A percentile compares a stretch with the other conserved stretches of the same genome.
Conservation (phyloP, 2,797 vertebrate species). For the Poeciliopsis gracilis region DNA sequence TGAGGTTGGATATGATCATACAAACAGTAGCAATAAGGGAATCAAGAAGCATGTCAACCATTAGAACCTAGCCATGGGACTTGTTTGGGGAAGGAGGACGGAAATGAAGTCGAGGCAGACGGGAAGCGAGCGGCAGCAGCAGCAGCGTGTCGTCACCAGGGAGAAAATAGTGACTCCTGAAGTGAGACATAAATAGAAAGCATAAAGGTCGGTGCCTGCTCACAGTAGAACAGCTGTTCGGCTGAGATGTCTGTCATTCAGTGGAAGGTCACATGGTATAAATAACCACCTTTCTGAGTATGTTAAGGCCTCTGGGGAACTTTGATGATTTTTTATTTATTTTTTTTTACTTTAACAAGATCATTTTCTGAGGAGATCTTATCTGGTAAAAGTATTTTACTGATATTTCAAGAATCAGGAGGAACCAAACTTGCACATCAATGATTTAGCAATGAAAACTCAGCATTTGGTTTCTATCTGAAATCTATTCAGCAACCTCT, state of each 20-base stretch:
- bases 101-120: slow-evolving; percentile 26
- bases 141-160: slow-evolving; percentile 14
- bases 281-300: slow-evolving; percentile 28
- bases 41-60: slow-evolving; percentile 40
- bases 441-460: background rate
- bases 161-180: slow-evolving; percentile 48
- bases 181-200: slow-evolving; percentile 78
- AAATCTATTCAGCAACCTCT: background rate
- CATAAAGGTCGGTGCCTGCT: slow-evolving; percentile 15
- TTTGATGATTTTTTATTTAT: background rate
- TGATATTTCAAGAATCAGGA: background rate
- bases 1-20: slow-evolving; percentile 34
- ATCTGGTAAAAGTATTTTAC: background rate
- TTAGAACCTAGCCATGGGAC: background rate
- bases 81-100: slow-evolving; percentile 20
- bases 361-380: background rate
- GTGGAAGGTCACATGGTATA: slow-evolving; percentile 24
- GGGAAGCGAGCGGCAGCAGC: slow-evolving; percentile 21
- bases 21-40: slow-evolving; percentile 37
- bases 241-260: slow-evolving; percentile 10
- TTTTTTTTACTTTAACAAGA: background rate
- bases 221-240: slow-evolving; percentile 21
- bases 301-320: background rate
- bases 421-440: background rate
- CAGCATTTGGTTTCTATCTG: too few species aligned